These are phyloP conservation scores for Phymatocera aterrima DNA, from an alignment of 2,888 invertebrate genomes.

Conservation along the genomic window DNA sequence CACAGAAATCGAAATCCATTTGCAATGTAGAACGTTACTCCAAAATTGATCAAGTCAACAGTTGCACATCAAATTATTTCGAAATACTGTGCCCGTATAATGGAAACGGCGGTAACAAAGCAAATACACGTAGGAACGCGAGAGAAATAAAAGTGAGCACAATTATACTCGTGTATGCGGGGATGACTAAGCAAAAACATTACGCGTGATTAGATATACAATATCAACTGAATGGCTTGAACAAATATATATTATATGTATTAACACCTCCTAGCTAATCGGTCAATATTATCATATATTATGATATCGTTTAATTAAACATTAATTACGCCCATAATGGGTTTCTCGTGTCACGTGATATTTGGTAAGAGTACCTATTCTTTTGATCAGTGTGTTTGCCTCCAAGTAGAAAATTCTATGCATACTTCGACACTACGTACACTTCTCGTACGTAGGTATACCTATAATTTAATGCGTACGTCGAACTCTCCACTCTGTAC, in stretches of 20 bases:
- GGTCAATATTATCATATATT: not conserved
- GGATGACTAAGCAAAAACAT: not conserved
- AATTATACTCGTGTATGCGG: slow-evolving; percentile 1
- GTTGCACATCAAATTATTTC: too few relatives aligned
- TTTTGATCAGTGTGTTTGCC: too few relatives aligned
- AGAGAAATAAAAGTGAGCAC: not conserved
- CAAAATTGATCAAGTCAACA: too few relatives aligned
- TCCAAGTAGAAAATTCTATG: too few relatives aligned
- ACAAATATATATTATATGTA: too few relatives aligned
- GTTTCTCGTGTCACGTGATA: not conserved
- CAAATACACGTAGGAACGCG: not conserved
- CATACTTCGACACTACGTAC: too few relatives aligned
- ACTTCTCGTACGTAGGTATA: too few relatives aligned
- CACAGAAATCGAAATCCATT: too few relatives aligned
- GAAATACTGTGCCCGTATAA: not conserved
- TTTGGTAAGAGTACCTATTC: too few relatives aligned
- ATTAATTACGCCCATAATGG: not conserved
- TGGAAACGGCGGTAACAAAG: not conserved
- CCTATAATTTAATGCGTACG: too few relatives aligned
- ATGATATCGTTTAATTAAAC: not conserved
- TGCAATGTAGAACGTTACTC: too few relatives aligned
- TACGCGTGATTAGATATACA: not conserved
- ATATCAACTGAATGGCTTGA: not conserved
- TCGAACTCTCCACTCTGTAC: not conserved
- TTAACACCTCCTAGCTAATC: not conserved